Evolutionary conservation across 1,140 invertebrate species (phyloP).

Genomic region (Drosophila navojoa): DNA sequence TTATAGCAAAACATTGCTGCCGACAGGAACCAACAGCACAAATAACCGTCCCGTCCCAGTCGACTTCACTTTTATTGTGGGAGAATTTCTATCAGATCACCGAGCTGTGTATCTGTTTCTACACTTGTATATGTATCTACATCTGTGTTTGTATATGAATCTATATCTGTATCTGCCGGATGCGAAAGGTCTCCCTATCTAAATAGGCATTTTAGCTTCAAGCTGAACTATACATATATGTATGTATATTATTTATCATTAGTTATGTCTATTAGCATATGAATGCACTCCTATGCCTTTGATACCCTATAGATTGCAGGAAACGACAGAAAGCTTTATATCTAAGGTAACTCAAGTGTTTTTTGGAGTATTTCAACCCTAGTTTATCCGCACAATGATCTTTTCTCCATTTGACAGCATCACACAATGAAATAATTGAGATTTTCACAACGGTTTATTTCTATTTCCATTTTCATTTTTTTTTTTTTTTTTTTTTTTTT

Average conservation of each 20-base stretch:
- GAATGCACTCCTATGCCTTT: too few relatives aligned
- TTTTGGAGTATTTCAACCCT: conserved; percentile 29
- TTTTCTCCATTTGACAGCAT: conserved; percentile 15
- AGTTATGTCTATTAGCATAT: too few relatives aligned
- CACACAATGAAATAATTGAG: conserved; percentile 46
- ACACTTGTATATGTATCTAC: background rate
- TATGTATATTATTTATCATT: too few relatives aligned
- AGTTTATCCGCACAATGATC: conserved; percentile 23
- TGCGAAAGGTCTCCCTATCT: conserved; percentile 31
- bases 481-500: too few relatives aligned
- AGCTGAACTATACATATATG: background rate
- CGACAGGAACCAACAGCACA: conserved; percentile 38
- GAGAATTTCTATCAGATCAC: conserved; percentile 63
- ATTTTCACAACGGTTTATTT: conserved; percentile 33
- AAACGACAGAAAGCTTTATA: background rate
- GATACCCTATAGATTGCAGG: too few relatives aligned
- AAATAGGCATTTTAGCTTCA: conserved; percentile 16
- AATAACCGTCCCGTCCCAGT: conserved; percentile 18
- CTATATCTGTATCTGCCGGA: conserved; percentile 34
- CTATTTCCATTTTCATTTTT: conserved; percentile 5
- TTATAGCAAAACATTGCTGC: conserved; percentile 62
- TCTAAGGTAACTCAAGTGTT: background rate
- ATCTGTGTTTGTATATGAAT: conserved; percentile 4
- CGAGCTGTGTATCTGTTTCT: conserved; percentile 7
- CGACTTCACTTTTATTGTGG: conserved; percentile 57